phyloP scores from a whole-genome alignment of 2,113 vertebrate species.

The Dolichotis patagonum region DNA sequence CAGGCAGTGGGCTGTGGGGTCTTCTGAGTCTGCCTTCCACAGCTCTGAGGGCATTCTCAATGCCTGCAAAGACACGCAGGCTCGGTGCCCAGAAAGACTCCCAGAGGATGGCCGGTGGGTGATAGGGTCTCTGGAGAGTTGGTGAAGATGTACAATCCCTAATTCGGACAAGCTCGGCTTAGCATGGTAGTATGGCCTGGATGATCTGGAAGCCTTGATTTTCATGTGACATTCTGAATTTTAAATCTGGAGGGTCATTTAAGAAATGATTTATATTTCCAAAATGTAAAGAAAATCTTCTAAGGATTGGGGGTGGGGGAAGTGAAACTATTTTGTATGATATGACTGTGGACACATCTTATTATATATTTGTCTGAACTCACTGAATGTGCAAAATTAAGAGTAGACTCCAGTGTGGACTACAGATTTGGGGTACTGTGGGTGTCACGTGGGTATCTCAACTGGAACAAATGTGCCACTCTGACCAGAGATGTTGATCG shows the following conservation, averaged over 20 bases:
- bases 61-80: not conserved
- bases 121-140: fast-evolving
- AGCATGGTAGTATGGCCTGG: fast-evolving
- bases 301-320: not conserved
- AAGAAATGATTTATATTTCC: not conserved
- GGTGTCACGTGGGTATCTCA: fast-evolving
- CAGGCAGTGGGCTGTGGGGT: not conserved
- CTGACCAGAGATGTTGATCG: not conserved
- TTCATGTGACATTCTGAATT: not conserved
- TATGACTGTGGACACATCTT: not conserved
- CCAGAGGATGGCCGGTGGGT: not conserved
- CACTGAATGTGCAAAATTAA: not conserved
- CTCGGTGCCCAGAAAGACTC: not conserved
- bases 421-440: not conserved
- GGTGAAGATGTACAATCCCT: not conserved
- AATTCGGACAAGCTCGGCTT: not conserved
- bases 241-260: not conserved
- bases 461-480: not conserved
- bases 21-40: not conserved
- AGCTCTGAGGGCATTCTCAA: not conserved
- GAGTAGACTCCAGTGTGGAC: not conserved
- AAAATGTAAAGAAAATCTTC: not conserved
- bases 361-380: not conserved
- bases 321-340: not conserved
- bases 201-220: not conserved